Evolutionary conservation across 2,113 vertebrate genomes (phyloP).

Genomic region (Antigone vipio): DNA sequence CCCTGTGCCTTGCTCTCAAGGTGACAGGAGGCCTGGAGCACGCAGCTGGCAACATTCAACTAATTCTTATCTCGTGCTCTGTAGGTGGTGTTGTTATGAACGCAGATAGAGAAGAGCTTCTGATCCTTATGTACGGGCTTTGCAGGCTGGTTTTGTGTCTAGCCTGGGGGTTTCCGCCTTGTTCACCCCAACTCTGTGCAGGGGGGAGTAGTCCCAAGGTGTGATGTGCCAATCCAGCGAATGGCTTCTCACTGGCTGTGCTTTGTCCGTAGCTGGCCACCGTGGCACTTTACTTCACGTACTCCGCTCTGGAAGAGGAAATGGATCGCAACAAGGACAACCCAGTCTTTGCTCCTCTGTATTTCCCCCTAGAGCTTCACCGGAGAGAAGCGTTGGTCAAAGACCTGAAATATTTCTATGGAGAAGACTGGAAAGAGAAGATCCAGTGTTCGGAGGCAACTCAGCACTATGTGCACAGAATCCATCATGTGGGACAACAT

Average conservation of each 20-base stretch:
- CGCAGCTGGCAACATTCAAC: neutral
- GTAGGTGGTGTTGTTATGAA: rapidly evolving
- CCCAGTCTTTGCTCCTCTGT: conserved; percentile 87
- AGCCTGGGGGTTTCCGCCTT: neutral
- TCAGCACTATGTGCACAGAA: conserved; percentile 85
- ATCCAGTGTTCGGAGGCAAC: conserved; percentile 84
- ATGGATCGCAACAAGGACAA: conserved; percentile 91
- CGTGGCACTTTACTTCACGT: conserved; percentile 91
- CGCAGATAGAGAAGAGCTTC: neutral
- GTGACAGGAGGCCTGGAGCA: neutral
- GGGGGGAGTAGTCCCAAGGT: neutral
- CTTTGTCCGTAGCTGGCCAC: conserved; percentile 80
- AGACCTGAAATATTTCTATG: conserved; percentile 91
- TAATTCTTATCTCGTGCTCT: neutral
- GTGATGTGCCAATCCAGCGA: neutral
- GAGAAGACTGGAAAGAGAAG: conserved; percentile 83
- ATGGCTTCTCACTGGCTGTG: neutral
- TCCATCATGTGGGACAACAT: conserved; percentile 83
- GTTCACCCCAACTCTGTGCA: rapidly evolving
- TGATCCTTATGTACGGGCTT: neutral
- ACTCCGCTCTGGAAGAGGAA: conserved; percentile 93
- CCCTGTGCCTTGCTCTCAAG: neutral
- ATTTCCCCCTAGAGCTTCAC: conserved; percentile 92
- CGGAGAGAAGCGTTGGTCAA: conserved; percentile 82
- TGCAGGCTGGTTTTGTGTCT: neutral